A percentile compares a stretch with the other conserved stretches of the same genome.
Evolutionary conservation across 2,888 invertebrate species (phyloP).

Genomic region (Protophormia terraenovae): DNA sequence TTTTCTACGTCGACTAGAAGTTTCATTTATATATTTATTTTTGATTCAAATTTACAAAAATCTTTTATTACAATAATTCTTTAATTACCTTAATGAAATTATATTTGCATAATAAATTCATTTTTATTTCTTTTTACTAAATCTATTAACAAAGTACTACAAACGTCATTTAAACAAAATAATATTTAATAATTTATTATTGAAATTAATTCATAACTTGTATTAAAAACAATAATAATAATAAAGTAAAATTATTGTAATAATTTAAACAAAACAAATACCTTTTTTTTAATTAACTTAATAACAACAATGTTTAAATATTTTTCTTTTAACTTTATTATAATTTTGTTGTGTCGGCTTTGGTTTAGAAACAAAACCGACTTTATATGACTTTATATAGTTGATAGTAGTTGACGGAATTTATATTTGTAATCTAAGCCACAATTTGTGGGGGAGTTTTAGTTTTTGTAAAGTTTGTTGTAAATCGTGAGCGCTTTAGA

Average conservation of each 20-base stretch:
- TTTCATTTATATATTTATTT: no score
- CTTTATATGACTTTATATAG: constrained; percentile 44
- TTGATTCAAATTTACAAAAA: no score
- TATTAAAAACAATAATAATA: background rate
- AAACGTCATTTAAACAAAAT: background rate
- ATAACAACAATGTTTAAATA: constrained; percentile 54
- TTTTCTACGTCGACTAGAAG: no score
- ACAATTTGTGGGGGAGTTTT: constrained; percentile 38
- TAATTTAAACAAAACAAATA: background rate
- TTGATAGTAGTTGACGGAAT: background rate
- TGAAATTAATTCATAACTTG: background rate
- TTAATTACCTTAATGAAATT: background rate
- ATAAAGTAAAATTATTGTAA: background rate
- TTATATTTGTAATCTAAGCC: background rate
- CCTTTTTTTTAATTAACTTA: constrained; percentile 46
- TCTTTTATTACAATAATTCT: background rate
- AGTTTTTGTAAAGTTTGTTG: background rate
- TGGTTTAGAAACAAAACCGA: constrained; percentile 12
- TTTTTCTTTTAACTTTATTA: background rate
- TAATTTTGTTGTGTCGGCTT: background rate
- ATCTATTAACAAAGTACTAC: background rate
- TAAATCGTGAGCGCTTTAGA: constrained; percentile 45
- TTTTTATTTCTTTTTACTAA: background rate
- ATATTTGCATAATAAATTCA: background rate
- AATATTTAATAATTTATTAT: background rate